phyloP scores from a whole-genome alignment of 2,797 vertebrate species.

The Vespertilio murinus region DNA sequence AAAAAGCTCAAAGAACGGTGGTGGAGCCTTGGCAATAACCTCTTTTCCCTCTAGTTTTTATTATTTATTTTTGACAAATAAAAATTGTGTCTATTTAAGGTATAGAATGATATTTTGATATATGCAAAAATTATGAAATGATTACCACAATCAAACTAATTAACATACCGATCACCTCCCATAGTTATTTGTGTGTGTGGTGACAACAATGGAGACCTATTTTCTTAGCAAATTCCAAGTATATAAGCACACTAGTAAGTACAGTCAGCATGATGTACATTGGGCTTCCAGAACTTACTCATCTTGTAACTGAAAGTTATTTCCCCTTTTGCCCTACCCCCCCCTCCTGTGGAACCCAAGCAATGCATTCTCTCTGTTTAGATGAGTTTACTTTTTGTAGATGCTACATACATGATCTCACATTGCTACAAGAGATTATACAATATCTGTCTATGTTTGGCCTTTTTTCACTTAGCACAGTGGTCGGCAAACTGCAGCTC shows the following conservation, averaged over 20 bases:
- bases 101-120: neutral
- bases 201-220: neutral
- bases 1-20: neutral
- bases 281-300: neutral
- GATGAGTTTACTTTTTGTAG: slow-evolving; percentile 23
- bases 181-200: neutral
- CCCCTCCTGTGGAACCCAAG: neutral
- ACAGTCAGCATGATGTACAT: neutral
- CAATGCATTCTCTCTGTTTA: neutral
- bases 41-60: neutral
- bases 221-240: neutral
- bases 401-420: neutral
- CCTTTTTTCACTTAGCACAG: neutral
- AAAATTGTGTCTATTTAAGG: slow-evolving; percentile 1
- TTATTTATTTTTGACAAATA: neutral
- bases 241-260: neutral
- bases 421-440: neutral
- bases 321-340: neutral
- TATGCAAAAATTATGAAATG: neutral
- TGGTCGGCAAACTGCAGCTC: too few species aligned
- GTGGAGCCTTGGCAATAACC: neutral
- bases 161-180: neutral
- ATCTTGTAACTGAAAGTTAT: neutral
- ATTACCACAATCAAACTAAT: neutral
- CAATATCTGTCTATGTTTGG: neutral